Evolutionary conservation across 2,113 vertebrate species (phyloP), one percentile per base, ranked within the genome.

Genomic region (Vulpes vulpes): DNA sequence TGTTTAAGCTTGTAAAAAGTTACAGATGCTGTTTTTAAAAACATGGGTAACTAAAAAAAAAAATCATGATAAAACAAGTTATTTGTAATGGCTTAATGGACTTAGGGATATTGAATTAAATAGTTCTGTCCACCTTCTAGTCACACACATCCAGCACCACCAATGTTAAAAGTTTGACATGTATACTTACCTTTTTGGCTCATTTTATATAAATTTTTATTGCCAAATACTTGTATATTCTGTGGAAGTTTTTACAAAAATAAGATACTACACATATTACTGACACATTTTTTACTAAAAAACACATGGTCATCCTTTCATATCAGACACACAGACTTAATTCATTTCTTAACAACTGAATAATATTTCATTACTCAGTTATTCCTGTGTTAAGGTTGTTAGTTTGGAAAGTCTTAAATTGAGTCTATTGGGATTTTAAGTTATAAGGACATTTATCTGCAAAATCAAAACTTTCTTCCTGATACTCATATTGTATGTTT

Each of bases 391-490:
- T 49, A 14, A 19, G 15, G 67, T 51, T 60, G 25, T 76, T 73
- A 60, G n/a, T 69, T 74, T 96, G 62, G 64, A 69, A 84, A 51
- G 64, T 38, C 85, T 92, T 94, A 55, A 32, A 81, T 69, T 27
- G 38, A 23, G 1, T 38, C 2, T 57, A 4, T 59, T 73, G 51
- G 14, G 12, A 49, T 73, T 92, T 76, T n/a, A 78, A 23, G 53
- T 65, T 64, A 15, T 38, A 22, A 86, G n/a, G 0, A 12, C n/a
- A 57, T 92, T 65, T 16, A 15, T 69, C 27, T 85, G 19, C 73
- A 76, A 67, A 83, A 79, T 87, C 3, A 78, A 82, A 67, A 92
- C 10, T 59, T 55, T 79, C 17, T 85, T 51, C 16, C 16, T 79
- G 53, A 38, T 84, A 62, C 32, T 89, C 27, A n/a, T 27, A 55